phyloP scores from a whole-genome alignment of 2,113 vertebrate genomes.

The Trichomycterus rosablanca region DNA sequence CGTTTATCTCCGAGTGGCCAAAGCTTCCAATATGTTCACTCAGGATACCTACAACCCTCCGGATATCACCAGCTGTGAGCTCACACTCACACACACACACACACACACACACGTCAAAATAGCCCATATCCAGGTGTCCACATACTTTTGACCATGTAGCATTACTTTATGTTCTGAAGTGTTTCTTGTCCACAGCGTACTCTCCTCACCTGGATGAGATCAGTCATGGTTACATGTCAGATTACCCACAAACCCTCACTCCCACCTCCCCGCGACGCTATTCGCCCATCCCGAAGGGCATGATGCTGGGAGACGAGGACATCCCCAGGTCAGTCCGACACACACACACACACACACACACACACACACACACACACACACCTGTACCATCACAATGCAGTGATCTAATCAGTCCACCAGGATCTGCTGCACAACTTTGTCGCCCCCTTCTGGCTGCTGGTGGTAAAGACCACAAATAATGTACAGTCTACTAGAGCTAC shows the following conservation, averaged over 20 bases:
- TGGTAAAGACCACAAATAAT: too few species aligned
- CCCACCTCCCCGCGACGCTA: slow-evolving; percentile 80
- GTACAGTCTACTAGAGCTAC: too few species aligned
- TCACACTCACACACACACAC: slow-evolving; percentile 17
- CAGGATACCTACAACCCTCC: slow-evolving; percentile 81
- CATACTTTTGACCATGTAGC: slow-evolving; percentile 65
- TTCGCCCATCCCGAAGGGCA: slow-evolving; percentile 75
- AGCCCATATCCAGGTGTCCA: slow-evolving; percentile 81
- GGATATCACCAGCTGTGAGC: slow-evolving; percentile 83
- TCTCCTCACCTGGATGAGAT: slow-evolving; percentile 80
- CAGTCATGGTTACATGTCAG: slow-evolving; percentile 75
- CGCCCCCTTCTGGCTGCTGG: too few species aligned
- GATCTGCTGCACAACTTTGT: too few species aligned
- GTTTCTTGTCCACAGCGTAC: slow-evolving; percentile 65
- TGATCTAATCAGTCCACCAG: too few species aligned
- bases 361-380: too few species aligned
- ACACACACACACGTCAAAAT: slow-evolving; percentile 14
- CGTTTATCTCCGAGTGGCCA: slow-evolving; percentile 85
- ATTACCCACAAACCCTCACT: slow-evolving; percentile 83
- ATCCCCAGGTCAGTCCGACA: slow-evolving; percentile 68
- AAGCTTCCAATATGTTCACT: slow-evolving; percentile 76
- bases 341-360: too few species aligned
- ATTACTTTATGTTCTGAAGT: neutral
- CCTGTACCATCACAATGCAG: too few species aligned
- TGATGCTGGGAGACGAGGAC: slow-evolving; percentile 81